Conservation (phyloP, 2,888 invertebrate species). For the Phorcus lineatus region DNA sequence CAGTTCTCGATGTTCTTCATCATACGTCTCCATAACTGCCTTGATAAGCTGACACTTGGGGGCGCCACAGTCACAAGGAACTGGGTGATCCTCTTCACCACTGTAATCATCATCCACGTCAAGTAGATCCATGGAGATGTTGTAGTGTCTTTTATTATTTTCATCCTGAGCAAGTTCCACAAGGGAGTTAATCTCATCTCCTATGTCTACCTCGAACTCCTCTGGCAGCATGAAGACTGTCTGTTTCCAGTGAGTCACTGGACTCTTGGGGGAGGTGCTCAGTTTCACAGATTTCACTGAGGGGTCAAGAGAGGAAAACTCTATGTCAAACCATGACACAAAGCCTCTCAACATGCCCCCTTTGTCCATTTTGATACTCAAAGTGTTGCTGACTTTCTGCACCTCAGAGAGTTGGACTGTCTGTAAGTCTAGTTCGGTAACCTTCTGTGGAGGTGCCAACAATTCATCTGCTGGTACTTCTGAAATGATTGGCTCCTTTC, state of each 20-base stretch:
- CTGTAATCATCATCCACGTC: constrained; percentile 45
- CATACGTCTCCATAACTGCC: constrained; percentile 65
- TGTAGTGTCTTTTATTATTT: constrained; percentile 61
- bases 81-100: constrained; percentile 56
- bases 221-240: constrained; percentile 90
- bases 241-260: constrained; percentile 95
- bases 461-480: constrained; percentile 54
- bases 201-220: constrained; percentile 83
- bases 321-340: constrained; percentile 73
- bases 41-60: constrained; percentile 62
- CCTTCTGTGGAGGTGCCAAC: constrained; percentile 56
- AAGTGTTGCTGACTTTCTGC: constrained; percentile 46
- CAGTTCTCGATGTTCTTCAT: constrained; percentile 59
- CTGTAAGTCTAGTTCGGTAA: constrained; percentile 64
- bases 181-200: constrained; percentile 72
- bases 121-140: constrained; percentile 61
- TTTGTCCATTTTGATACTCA: constrained; percentile 58
- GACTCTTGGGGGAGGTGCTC: constrained; percentile 86
- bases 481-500: constrained; percentile 61
- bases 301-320: constrained; percentile 48
- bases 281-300: constrained; percentile 79
- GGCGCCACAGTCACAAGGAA: constrained; percentile 66
- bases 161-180: constrained; percentile 58
- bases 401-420: constrained; percentile 62
- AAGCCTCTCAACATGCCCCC: constrained; percentile 70